Conservation (phyloP, 2,888 invertebrate species). For the Agrenia bidenticulata region DNA sequence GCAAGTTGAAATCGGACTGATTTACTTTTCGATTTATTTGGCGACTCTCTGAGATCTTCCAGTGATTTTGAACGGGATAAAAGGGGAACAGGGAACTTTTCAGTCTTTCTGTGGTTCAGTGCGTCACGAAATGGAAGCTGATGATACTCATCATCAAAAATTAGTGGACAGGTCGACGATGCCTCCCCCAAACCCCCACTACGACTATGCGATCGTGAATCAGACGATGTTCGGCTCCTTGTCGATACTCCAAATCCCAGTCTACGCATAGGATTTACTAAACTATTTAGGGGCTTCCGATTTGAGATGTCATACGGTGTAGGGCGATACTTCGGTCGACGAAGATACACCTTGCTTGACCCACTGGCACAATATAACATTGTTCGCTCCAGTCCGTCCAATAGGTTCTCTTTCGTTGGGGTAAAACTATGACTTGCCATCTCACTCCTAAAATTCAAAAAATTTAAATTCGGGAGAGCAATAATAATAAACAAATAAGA, state of each 20-base stretch:
- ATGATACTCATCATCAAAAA: constrained; percentile 30
- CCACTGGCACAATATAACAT: constrained; percentile 30
- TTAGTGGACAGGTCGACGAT: constrained; percentile 19
- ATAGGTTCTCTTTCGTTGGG: constrained; percentile 14
- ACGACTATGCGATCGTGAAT: constrained; percentile 4
- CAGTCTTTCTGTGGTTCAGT: constrained; percentile 46
- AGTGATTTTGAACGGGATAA: constrained; percentile 44
- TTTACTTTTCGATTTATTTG: constrained; percentile 38
- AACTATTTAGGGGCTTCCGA: constrained; percentile 33
- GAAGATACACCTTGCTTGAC: constrained; percentile 29
- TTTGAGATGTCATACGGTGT: constrained; percentile 45
- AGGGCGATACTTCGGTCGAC: constrained; percentile 37
- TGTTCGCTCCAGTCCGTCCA: constrained; percentile 20
- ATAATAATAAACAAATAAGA: neutral
- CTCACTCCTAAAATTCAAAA: neutral
- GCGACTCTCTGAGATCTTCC: constrained; percentile 52
- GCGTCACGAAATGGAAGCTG: constrained; percentile 34
- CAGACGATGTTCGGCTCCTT: neutral
- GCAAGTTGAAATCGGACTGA: constrained; percentile 34
- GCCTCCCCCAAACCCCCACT: constrained; percentile 3
- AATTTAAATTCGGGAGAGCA: neutral
- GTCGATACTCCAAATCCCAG: constrained; percentile 22
- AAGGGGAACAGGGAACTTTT: constrained; percentile 49
- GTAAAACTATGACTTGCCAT: neutral
- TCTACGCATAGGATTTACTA: constrained; percentile 37